Evolutionary conservation across 2,113 vertebrate species (phyloP).

Genomic region (Engraulis encrasicolus): DNA sequence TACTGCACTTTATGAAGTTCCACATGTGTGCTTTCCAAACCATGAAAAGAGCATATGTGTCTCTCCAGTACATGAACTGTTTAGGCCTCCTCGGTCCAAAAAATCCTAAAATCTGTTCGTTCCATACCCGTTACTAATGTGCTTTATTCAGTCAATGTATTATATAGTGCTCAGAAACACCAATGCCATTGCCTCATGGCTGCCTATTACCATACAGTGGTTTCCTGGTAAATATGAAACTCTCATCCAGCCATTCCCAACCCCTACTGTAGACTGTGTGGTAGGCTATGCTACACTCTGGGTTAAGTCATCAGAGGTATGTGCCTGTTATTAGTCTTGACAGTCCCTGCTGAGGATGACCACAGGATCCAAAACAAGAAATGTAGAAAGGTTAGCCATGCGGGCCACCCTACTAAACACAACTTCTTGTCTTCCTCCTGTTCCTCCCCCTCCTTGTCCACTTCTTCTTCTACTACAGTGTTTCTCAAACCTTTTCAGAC

Average conservation of each 20-base stretch:
- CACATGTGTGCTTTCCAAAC: background rate
- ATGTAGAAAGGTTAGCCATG: background rate
- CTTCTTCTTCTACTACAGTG: too few relatives aligned
- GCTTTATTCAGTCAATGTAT: too few relatives aligned
- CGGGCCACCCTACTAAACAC: background rate
- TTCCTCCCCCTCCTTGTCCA: too few relatives aligned
- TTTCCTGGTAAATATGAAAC: background rate
- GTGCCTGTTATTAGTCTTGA: background rate
- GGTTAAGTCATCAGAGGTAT: background rate
- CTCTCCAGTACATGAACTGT: too few relatives aligned
- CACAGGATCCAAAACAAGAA: background rate
- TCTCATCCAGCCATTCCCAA: background rate
- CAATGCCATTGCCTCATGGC: background rate
- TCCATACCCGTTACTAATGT: too few relatives aligned
- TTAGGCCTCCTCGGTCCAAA: too few relatives aligned
- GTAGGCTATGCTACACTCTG: background rate
- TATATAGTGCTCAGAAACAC: too few relatives aligned
- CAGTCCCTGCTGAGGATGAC: background rate
- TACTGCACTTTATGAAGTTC: background rate
- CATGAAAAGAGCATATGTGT: too few relatives aligned
- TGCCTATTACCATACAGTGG: background rate
- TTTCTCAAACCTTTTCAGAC: too few relatives aligned
- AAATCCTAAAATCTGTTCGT: too few relatives aligned
- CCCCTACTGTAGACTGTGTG: too few relatives aligned
- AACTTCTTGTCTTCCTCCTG: too few relatives aligned